Evolutionary conservation across 2,888 invertebrate genomes (phyloP).

Genomic region (Cephus pulcher): DNA sequence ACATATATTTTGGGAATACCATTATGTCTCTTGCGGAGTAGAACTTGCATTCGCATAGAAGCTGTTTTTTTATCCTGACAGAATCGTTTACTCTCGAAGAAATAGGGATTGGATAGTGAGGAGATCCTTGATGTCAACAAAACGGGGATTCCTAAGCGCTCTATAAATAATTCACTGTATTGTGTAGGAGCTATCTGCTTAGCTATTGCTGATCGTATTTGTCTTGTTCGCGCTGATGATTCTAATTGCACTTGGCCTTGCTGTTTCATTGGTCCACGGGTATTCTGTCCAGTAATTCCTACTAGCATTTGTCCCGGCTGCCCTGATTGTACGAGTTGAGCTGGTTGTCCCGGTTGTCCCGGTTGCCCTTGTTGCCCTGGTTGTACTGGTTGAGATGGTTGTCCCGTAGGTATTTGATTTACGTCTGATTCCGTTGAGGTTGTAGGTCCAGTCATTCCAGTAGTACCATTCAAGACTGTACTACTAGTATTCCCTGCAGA

Average conservation of each 20-base stretch:
- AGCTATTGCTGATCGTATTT: neutral
- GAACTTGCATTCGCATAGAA: too few species aligned
- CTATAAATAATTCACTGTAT: neutral
- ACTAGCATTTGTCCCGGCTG: too few species aligned
- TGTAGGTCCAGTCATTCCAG: slow-evolving; percentile 2
- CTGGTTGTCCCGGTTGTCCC: neutral
- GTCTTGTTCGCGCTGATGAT: neutral
- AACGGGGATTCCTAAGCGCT: too few species aligned
- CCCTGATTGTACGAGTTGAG: neutral
- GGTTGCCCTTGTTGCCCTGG: neutral
- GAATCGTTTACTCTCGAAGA: too few species aligned
- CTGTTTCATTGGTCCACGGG: too few species aligned
- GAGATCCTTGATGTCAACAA: too few species aligned
- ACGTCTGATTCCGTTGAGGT: neutral
- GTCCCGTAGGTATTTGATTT: neutral
- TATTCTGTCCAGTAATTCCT: too few species aligned
- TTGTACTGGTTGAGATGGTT: neutral
- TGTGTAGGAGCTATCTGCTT: neutral
- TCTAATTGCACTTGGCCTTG: neutral
- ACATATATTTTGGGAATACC: too few species aligned
- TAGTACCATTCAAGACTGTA: slow-evolving; percentile 6
- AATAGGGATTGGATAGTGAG: too few species aligned
- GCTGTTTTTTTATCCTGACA: too few species aligned
- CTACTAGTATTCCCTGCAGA: slow-evolving; percentile 14
- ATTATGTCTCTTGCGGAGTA: too few species aligned